Conservation (phyloP, 1,140 invertebrate genomes). For the Papilio helenus region DNA sequence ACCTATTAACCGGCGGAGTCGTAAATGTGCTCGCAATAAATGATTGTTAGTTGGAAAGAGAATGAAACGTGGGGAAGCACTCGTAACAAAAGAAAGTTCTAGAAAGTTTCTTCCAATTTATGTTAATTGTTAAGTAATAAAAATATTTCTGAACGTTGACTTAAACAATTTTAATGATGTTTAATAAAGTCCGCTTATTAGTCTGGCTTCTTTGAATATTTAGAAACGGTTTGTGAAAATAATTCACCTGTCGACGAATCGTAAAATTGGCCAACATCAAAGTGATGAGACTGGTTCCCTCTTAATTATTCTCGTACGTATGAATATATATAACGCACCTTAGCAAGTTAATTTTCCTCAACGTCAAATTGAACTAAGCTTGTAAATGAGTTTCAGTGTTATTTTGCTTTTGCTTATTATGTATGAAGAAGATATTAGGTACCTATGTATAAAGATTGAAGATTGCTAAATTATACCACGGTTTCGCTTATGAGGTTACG, state of each 20-base stretch:
- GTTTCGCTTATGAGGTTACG: not conserved
- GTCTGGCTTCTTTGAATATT: not conserved
- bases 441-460: not conserved
- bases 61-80: conserved; percentile 6
- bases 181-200: not conserved
- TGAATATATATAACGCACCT: conserved; percentile 69
- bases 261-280: conserved; percentile 53
- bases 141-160: not conserved
- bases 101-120: not conserved
- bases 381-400: conserved; percentile 51
- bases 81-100: not conserved
- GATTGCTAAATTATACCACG: not conserved
- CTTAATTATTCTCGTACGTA: conserved; percentile 65
- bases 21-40: conserved; percentile 12
- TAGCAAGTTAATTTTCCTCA: conserved; percentile 62
- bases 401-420: conserved; percentile 38
- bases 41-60: conserved; percentile 9
- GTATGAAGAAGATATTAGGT: not conserved
- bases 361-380: conserved; percentile 55
- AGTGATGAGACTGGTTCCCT: conserved; percentile 54
- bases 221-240: not conserved
- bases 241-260: conserved; percentile 39
- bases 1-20: conserved; percentile 3
- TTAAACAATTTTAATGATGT: conserved; percentile 18
- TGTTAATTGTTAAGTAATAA: not conserved